Base-by-base conservation (phyloP, 23 tunicate species). In the Corella eumyota region DNA sequence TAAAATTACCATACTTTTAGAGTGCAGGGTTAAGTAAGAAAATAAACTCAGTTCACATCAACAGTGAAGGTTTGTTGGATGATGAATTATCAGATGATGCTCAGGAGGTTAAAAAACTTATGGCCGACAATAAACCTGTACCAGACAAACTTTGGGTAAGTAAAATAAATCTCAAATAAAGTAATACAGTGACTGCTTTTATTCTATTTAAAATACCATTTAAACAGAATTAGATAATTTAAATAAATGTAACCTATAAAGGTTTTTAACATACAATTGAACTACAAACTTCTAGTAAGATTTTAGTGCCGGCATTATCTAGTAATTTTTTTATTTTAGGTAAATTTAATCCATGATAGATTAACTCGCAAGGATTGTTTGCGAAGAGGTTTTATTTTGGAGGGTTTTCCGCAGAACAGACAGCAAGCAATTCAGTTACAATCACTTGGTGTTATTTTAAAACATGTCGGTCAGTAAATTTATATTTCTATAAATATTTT, bases 361-460 rank as follows among this genome's bases (percentile, higher is more conserved):
- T 30, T 88, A 33, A 61, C 60, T 32, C 47, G 74, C 9, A 73
- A 78, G 56, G 96, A 88, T 58, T 88, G 96, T 53, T 46, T 67
- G 13, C 59, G 88, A 4, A 60, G 96, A 25, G 96, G 96, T n/a
- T 88, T 34, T 45, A 51, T 88, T 0, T 73, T 88, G 5, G 96
- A 88, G 58, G 96, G 79, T 0, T 88, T 88, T 64, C 96, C 96
- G 7, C 65, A 61, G 53, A 88, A 78, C 55, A 33, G 96, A 47
- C 6, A 68, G 0, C 96, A 88, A 55, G 88, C 96, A 0, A 60
- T 64, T 27, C 38, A 51, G 40, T 68, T 88, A 1, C 96, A 88
- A 64, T 54, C 90, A 7, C 13, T 53, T 0, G 96, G 96, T 20
- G 45, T 88, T 15, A 29, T 78, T 47, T 73, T 75, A 1, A 52